phyloP scores from a whole-genome alignment of 92 coral and sea anemone genomes.

The Zoanthus gigantus region DNA sequence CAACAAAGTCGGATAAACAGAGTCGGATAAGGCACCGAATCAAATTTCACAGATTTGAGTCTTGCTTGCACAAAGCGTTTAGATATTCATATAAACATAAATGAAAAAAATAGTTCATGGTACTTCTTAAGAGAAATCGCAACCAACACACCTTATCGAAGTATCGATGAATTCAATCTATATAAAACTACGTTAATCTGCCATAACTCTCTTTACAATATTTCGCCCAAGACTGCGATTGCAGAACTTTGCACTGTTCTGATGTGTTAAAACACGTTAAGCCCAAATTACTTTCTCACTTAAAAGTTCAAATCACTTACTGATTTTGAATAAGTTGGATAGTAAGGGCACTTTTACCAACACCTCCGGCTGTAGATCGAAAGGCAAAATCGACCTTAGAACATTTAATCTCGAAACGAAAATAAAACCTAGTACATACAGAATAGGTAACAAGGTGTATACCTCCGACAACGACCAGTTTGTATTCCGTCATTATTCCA shows the following conservation, averaged over 20 bases:
- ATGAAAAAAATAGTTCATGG: not conserved
- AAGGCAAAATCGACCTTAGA: constrained; percentile 34
- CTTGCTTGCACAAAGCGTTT: not conserved
- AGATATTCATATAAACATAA: not conserved
- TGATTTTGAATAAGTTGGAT: constrained; percentile 99
- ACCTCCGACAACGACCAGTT: constrained; percentile 99
- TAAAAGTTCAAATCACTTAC: constrained; percentile 71
- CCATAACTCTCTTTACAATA: not conserved
- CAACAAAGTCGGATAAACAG: not conserved
- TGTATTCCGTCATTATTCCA: constrained; percentile 89
- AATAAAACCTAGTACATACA: not conserved
- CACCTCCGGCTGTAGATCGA: constrained; percentile 92
- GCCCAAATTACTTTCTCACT: not conserved
- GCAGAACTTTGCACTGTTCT: not conserved
- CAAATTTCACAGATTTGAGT: not conserved
- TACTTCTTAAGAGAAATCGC: constrained; percentile 23
- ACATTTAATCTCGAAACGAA: not conserved
- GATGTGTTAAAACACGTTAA: not conserved
- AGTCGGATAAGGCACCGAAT: not conserved
- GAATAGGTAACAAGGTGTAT: not conserved
- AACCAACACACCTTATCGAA: constrained; percentile 9
- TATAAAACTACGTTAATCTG: not conserved
- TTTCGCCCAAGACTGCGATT: not conserved
- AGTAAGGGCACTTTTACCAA: constrained; percentile 97
- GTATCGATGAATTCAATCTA: constrained; percentile 13